These are phyloP conservation scores for Palythoa caribaeorum DNA, from an alignment of 92 coral and sea anemone genomes.

Conservation along the genomic window DNA sequence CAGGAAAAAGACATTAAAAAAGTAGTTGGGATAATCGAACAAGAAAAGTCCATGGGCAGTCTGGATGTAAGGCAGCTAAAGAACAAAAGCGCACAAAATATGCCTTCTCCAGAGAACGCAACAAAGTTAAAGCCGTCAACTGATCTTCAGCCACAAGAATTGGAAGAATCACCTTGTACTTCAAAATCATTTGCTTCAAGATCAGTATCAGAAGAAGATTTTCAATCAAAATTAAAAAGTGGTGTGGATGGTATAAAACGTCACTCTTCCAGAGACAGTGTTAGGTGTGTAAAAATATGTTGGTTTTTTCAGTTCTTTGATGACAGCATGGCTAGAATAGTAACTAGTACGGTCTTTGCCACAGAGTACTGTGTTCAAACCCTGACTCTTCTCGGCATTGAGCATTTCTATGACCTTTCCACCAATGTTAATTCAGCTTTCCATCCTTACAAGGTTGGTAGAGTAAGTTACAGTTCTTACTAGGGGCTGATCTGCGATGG, in stretches of 20 bases:
- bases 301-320: background rate
- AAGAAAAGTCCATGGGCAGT: background rate
- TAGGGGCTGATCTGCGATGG: no score
- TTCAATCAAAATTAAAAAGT: background rate
- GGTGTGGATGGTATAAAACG: background rate
- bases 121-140: background rate
- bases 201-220: background rate
- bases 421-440: no score
- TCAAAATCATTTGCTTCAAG: background rate
- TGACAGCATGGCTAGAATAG: background rate
- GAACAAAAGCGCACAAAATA: conserved; percentile 11
- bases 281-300: background rate
- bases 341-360: no score
- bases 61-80: background rate
- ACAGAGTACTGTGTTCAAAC: no score
- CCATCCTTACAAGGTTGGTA: no score
- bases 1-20: conserved; percentile 16
- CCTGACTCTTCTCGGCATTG: no score
- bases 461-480: no score
- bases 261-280: background rate
- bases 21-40: background rate
- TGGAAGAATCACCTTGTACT: background rate
- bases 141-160: background rate
- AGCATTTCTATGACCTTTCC: no score
- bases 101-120: background rate